Conservation (phyloP, 2,888 invertebrate genomes). For the Acleris cristana region DNA sequence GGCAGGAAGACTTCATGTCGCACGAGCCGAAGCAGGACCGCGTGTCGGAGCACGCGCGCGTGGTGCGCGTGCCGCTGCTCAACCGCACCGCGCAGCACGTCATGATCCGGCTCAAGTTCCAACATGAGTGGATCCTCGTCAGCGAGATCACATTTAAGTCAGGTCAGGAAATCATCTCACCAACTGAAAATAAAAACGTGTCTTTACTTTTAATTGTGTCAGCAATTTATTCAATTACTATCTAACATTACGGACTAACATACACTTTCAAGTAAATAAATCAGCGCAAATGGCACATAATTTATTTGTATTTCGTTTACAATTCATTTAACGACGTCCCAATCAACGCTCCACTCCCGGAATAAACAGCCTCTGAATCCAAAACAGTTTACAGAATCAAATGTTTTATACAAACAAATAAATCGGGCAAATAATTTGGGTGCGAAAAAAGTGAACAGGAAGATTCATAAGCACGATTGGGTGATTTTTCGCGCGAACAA, state of each 20-base stretch:
- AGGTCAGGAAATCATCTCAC: constrained; percentile 75
- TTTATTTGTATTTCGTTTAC: constrained; percentile 56
- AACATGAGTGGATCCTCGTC: constrained; percentile 93
- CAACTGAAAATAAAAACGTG: too few species aligned
- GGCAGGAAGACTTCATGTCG: constrained; percentile 86
- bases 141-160: constrained; percentile 95
- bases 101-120: constrained; percentile 89
- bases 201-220: background rate
- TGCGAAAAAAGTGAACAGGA: constrained; percentile 55
- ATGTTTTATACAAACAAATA: constrained; percentile 63
- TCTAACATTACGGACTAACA: constrained; percentile 40
- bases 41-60: constrained; percentile 83
- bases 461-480: constrained; percentile 60
- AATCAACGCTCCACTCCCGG: constrained; percentile 57
- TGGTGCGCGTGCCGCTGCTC: constrained; percentile 89
- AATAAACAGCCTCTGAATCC: constrained; percentile 57
- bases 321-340: constrained; percentile 51
- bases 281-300: constrained; percentile 52
- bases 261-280: constrained; percentile 53
- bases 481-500: constrained; percentile 62
- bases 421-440: constrained; percentile 50
- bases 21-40: constrained; percentile 84
- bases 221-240: background rate
- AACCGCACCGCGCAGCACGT: constrained; percentile 90
- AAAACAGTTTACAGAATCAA: constrained; percentile 65